Evolutionary conservation across 2,113 vertebrate species (phyloP).

Genomic region (Prunella himalayana): DNA sequence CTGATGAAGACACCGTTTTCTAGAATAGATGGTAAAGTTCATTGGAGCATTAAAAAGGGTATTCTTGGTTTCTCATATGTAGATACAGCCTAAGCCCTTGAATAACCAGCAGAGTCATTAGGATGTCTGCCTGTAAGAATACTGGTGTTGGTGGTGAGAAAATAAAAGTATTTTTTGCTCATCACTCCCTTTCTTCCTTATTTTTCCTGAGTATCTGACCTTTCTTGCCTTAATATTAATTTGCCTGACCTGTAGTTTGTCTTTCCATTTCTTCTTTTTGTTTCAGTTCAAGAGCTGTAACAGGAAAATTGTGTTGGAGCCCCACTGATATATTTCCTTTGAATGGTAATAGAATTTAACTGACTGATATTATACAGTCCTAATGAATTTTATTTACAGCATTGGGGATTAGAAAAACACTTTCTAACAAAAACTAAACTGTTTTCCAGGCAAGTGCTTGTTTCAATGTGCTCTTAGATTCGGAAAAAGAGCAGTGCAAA

Average conservation of each 20-base stretch:
- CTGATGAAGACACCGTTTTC: slow-evolving; percentile 37
- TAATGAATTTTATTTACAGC: slow-evolving; percentile 45
- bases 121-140: not conserved
- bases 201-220: not conserved
- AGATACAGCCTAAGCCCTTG: slow-evolving; percentile 1
- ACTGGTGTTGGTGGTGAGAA: not conserved
- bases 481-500: not conserved
- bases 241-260: not conserved
- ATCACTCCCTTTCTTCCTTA: not conserved
- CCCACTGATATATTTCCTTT: not conserved
- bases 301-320: not conserved
- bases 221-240: not conserved
- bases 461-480: not conserved
- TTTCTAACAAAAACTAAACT: slow-evolving; percentile 19
- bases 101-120: slow-evolving; percentile 16
- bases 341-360: slow-evolving; percentile 28
- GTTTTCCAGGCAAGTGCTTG: not conserved
- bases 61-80: not conserved
- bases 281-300: slow-evolving; percentile 9
- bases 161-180: not conserved
- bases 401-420: slow-evolving; percentile 24
- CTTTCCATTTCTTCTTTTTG: slow-evolving; percentile 5
- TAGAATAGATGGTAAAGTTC: not conserved
- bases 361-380: not conserved
- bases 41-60: not conserved